phyloP scores from a whole-genome alignment of 2,797 vertebrate species.

The Oryzias dopingdopingensis region DNA sequence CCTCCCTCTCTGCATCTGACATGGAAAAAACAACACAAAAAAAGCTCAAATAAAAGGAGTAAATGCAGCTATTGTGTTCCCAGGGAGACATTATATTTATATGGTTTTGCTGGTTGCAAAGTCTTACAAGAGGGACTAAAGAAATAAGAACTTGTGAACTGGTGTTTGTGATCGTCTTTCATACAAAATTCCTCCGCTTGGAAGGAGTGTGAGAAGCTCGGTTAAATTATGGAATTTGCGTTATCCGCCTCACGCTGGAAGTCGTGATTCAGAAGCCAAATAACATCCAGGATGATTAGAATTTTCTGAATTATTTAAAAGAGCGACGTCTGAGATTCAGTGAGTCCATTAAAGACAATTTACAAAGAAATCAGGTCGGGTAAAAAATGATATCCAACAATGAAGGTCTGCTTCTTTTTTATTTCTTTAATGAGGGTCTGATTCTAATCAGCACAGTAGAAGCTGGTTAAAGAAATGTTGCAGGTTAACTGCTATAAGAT shows the following conservation, averaged over 20 bases:
- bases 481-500: conserved; percentile 10
- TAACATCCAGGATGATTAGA: conserved; percentile 27
- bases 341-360: conserved; percentile 9
- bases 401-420: not conserved
- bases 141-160: conserved; percentile 66
- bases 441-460: conserved; percentile 4
- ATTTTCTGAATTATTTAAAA: conserved; percentile 31
- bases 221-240: conserved; percentile 47
- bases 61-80: conserved; percentile 77
- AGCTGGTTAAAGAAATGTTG: not conserved
- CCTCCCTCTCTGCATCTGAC: conserved; percentile 55
- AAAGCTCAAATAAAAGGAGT: conserved; percentile 65
- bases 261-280: conserved; percentile 22
- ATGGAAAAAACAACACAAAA: conserved; percentile 47
- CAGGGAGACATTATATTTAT: conserved; percentile 80
- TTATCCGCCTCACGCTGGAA: conserved; percentile 29
- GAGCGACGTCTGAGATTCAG: conserved; percentile 8
- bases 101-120: conserved; percentile 63
- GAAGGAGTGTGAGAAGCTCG: conserved; percentile 35
- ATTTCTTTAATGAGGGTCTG: not conserved
- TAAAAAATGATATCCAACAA: not conserved
- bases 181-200: conserved; percentile 45
- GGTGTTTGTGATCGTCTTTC: conserved; percentile 61
- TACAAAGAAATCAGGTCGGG: conserved; percentile 24
- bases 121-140: conserved; percentile 62